Conservation (phyloP, 2,797 vertebrate species). For the Oreochromis grahami region DNA sequence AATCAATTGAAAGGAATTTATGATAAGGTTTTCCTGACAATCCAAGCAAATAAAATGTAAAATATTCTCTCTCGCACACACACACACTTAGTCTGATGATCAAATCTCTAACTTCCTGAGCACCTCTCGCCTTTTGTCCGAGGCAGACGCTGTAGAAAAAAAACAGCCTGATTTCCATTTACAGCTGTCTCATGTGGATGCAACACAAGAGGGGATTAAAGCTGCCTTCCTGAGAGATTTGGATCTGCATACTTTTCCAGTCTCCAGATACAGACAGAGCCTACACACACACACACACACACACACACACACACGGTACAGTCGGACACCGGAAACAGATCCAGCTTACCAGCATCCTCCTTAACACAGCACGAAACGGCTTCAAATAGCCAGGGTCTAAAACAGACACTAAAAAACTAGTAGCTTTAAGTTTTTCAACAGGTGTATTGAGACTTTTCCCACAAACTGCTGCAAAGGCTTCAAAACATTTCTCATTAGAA, state of each 20-base stretch:
- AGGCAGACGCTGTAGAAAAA: slow-evolving; percentile 2
- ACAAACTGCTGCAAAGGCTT: neutral
- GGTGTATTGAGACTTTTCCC: neutral
- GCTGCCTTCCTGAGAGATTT: slow-evolving; percentile 66
- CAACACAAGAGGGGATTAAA: slow-evolving; percentile 68
- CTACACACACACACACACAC: slow-evolving; percentile 16
- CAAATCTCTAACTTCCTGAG: slow-evolving; percentile 62
- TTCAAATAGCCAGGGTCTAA: neutral
- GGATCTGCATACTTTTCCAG: slow-evolving; percentile 63
- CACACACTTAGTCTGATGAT: slow-evolving; percentile 36
- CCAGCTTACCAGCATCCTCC: neutral
- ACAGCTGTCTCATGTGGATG: slow-evolving; percentile 61
- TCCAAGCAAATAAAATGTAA: slow-evolving; percentile 22
- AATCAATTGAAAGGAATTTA: slow-evolving; percentile 17
- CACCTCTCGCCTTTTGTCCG: slow-evolving; percentile 57
- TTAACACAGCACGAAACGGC: neutral
- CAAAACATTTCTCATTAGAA: neutral
- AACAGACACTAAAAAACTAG: neutral
- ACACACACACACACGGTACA: slow-evolving; percentile 9
- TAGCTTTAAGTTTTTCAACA: neutral
- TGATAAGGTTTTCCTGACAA: slow-evolving; percentile 3
- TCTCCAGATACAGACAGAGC: slow-evolving; percentile 55
- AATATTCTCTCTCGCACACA: slow-evolving; percentile 24
- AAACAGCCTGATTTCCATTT: slow-evolving; percentile 44
- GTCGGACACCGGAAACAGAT: neutral